These are phyloP conservation scores for Tetramorium parvispinum DNA, from an alignment of 1,140 invertebrate genomes.

Conservation along the genomic window DNA sequence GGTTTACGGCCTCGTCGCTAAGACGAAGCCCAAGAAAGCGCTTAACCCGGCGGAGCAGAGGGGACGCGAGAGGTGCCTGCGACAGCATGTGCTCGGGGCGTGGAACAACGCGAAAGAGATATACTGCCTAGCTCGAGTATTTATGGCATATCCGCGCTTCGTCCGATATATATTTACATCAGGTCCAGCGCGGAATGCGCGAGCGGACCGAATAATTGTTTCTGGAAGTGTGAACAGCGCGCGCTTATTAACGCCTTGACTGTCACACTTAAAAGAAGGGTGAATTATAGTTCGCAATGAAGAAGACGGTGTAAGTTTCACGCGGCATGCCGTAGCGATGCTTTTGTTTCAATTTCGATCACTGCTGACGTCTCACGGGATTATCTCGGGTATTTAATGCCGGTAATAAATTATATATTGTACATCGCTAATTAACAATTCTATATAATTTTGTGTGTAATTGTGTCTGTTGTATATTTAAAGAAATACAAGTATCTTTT, in stretches of 20 bases:
- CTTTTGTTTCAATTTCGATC: constrained; percentile 52
- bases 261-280: constrained; percentile 44
- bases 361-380: neutral
- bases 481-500: constrained; percentile 3
- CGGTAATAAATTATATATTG: neutral
- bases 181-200: constrained; percentile 78
- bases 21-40: constrained; percentile 63
- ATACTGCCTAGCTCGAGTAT: constrained; percentile 84
- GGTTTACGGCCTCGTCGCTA: constrained; percentile 70
- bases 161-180: constrained; percentile 78
- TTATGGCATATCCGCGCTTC: constrained; percentile 85
- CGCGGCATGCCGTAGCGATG: constrained; percentile 3
- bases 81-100: constrained; percentile 85
- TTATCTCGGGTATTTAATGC: neutral
- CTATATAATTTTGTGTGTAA: neutral
- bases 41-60: constrained; percentile 9
- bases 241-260: constrained; percentile 75
- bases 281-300: constrained; percentile 31
- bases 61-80: constrained; percentile 69
- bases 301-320: neutral
- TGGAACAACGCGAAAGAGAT: constrained; percentile 85
- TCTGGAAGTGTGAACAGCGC: constrained; percentile 81
- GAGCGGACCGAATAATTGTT: constrained; percentile 82
- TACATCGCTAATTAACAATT: neutral
- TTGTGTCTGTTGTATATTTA: neutral